Evolutionary conservation across 2,888 invertebrate genomes (phyloP), one percentile per base, ranked within the genome.

Genomic region (Drosophila acutilabella): DNA sequence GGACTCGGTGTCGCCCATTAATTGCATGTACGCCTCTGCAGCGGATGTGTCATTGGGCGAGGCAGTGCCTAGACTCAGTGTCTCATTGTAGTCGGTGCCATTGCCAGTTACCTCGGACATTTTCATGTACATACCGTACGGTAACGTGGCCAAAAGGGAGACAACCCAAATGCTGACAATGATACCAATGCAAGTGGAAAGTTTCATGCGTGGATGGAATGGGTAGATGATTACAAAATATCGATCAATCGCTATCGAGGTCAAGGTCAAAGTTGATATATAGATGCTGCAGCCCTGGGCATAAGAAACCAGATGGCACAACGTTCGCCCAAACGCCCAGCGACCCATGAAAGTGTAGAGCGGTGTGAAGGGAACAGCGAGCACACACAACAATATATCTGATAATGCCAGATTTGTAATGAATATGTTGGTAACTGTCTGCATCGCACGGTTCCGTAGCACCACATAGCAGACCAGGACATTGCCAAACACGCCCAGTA

Each of bases 151-250:
- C 2, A 97, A 93, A 41, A 98, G 93, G 0, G 98, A 96, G 71
- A 98, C 95, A 13, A 96, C 93, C 99, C 99, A 99, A 80, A 99
- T 98, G 90, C 96, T 94, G 6, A 96, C 93, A 58, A 99, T 98
- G 71, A 98, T 96, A 7, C 94, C 92, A 47, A 98, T 93, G 91
- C 98, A 99, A 6, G 96, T 96, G 75, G 95, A 95, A 42, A 97
- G 94, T 92, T 96, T 97, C 97, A 98, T 98, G 71, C 98, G 94
- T 4, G 97, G 98, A 90, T 96, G 95, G 93, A 98, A 99, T 0
- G 99, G 99, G 92, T 98, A 97, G 74, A 99, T 97, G 81, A 99
- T 99, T 71, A 99, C 98, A 92, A 98, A 97, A 93, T 98, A 99
- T 61, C 99, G 95, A 93, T 99, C 99, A 70, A 99, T 96, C 54